Base-by-base conservation (phyloP, 2,888 invertebrate species). In the Morpho deidamia region DNA sequence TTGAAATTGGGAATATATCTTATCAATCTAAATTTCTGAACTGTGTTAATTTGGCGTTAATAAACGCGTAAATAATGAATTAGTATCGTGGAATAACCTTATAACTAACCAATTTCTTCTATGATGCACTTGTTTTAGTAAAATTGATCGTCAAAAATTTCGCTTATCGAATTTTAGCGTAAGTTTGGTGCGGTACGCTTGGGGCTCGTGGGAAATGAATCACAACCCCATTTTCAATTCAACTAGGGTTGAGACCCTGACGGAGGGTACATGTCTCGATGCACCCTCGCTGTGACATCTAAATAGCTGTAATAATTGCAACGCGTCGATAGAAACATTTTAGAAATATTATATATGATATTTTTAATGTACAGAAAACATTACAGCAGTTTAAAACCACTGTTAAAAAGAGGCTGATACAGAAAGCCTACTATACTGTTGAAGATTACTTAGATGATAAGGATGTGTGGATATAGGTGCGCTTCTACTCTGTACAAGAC, bases 211-310 rank as follows among this genome's bases (percentile, higher is more conserved):
- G 81, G 87, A 87, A 87, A 85, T 86, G 87, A 88, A 85, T 87
- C 87, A 86, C 86, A 81, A 87, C 86, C 88, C 88, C 79, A 84
- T 82, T 83, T 85, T 83, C 83, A 83, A 83, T 83, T 81, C 81
- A 67, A 70, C 72, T 68, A 80, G 86, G 83, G 80, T 74, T 76
- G 69, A 69, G 67, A 72, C 71, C 70, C 72, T 65, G 71, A 70
- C 73, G 77, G 73, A 72, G 75, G 73, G 74, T 68, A 71, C 71
- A 68, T 69, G 73, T 66, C 71, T 69, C 73, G 68, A 62, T 75
- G 81, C 83, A 83, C 87, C 85, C 86, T 83, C 80, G 62, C 70
- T 71, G 76, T 74, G 72, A 78, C 81, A 81, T 80, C 82, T 78
- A 77, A 79, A 80, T 78, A 78, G 72, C 78, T 78, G 78, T 79